Evolutionary conservation across 2,888 invertebrate species (phyloP).

Genomic region (Bhutanitis thaidina): DNA sequence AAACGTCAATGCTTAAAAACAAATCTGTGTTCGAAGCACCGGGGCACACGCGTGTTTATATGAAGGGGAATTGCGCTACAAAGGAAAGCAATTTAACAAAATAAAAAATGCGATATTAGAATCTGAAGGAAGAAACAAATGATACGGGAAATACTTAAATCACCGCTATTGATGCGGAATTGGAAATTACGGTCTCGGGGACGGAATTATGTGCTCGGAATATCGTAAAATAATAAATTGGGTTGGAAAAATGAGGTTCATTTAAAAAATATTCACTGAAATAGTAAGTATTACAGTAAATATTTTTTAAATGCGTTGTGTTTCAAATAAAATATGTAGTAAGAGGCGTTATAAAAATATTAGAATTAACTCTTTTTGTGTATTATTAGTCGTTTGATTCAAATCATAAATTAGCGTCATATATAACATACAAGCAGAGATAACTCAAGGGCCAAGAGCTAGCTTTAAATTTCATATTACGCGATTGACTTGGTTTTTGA

Average conservation of each 20-base stretch:
- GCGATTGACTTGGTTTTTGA: too few species aligned
- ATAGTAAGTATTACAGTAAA: not conserved
- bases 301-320: too few species aligned
- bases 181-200: constrained; percentile 40
- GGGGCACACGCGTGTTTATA: constrained; percentile 58
- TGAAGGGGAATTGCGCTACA: constrained; percentile 59
- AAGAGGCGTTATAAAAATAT: too few species aligned
- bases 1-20: constrained; percentile 73
- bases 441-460: too few species aligned
- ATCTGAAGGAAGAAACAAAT: constrained; percentile 64
- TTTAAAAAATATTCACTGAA: constrained; percentile 7
- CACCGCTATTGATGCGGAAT: constrained; percentile 69
- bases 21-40: constrained; percentile 62
- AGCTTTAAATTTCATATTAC: too few species aligned
- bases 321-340: too few species aligned
- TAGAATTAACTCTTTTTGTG: too few species aligned
- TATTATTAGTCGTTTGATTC: too few species aligned
- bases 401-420: too few species aligned
- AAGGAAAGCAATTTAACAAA: constrained; percentile 77
- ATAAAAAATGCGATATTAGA: constrained; percentile 70
- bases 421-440: too few species aligned
- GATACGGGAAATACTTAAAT: constrained; percentile 77
- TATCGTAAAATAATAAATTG: constrained; percentile 38
- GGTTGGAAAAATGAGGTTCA: constrained; percentile 10
- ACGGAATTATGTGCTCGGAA: constrained; percentile 36